phyloP scores from a whole-genome alignment of 2,113 vertebrate genomes.

The Zosterops pallidus region DNA sequence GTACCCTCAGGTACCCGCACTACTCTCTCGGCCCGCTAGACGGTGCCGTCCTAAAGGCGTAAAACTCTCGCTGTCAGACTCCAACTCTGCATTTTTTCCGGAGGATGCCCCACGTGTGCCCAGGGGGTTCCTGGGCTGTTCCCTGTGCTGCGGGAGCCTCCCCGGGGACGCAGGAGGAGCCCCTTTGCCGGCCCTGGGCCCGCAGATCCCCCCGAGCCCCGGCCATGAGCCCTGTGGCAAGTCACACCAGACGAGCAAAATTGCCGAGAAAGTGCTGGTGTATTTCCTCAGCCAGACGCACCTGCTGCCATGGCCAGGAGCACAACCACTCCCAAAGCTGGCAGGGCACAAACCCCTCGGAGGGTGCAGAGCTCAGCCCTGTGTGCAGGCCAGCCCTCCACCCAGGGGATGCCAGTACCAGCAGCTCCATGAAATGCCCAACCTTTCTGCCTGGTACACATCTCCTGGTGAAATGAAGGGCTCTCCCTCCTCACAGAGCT shows the following conservation, averaged over 20 bases:
- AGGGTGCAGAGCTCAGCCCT: background rate
- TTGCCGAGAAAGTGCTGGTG: background rate
- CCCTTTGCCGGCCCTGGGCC: background rate
- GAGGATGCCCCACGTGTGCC: accelerated
- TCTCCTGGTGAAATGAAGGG: background rate
- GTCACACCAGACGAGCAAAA: background rate
- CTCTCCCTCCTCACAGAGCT: accelerated
- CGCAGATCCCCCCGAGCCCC: background rate
- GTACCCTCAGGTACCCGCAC: background rate
- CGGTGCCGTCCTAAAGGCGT: conserved; percentile 34
- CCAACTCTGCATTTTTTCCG: accelerated
- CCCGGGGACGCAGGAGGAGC: background rate
- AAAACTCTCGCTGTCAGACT: accelerated
- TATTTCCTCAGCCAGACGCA: background rate
- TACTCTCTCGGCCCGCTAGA: conserved; percentile 18
- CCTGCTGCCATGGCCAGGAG: accelerated
- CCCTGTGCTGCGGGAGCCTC: background rate
- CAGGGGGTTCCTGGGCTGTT: accelerated
- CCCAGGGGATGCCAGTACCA: background rate
- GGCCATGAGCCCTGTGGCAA: background rate
- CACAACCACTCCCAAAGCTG: accelerated
- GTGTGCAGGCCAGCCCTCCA: background rate
- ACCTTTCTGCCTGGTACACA: accelerated
- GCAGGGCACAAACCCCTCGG: background rate
- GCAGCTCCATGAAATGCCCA: background rate